Evolutionary conservation across 2,888 invertebrate species (phyloP), one percentile per base, ranked within the genome.

Genomic region (Leptinotarsa juncta): DNA sequence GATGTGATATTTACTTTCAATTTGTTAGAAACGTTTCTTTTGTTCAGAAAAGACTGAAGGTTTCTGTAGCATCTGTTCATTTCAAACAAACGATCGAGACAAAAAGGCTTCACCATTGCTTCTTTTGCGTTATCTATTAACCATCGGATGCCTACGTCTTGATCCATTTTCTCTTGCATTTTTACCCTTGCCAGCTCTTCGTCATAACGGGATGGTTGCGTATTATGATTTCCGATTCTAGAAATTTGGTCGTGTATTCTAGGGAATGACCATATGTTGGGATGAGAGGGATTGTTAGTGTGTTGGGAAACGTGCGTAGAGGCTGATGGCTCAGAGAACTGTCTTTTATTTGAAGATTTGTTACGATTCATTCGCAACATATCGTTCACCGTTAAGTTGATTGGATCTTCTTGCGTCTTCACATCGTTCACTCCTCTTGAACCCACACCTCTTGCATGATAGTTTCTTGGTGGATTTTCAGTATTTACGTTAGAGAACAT

Each of bases 11-110:
- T 14, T 3, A 65, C 12, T 32, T 71, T 71, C 55, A 65, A 12
- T 57, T 49, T 57, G 15, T 68, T 67, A 3, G 74, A 71, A 4
- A 74, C 65, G 10, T 26, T 18, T 16, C 57, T 57, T 23, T 55
- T 67, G 7, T n/a, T 10, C 14, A 62, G 15, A 20, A 65, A 71
- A 2, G 20, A 20, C 4, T 50, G 67, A 50, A 76, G 49, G 2
- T 71, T 62, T n/a, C 60, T 73, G 18, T 69, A 73, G 65, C 68
- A 66, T 3, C 65, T 65, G 51, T 69, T 76, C 65, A 76, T 50
- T 16, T 65, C 67, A 16, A 73, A 50, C 7, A 75, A 26, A 32
- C 55, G 51, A 4, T 62, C 53, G 4, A 73, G 60, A 32, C 60
- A 65, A n/a, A 74, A 74, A 3, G 23, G 55, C 12, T 26, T 55